Conservation (phyloP, 1,140 invertebrate species). For the Ostrea denselamellosa region DNA sequence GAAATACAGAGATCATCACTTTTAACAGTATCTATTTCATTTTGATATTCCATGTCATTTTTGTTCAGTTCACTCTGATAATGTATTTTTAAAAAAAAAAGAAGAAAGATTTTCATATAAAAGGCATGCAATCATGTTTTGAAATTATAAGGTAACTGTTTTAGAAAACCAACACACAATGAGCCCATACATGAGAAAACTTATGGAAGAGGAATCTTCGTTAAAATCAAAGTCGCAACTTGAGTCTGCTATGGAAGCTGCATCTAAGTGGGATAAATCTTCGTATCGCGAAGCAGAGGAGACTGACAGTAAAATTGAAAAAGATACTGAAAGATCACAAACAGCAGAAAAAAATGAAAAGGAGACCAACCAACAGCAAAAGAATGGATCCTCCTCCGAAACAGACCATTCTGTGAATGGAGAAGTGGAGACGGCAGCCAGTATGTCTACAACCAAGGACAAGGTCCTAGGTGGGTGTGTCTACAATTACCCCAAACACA, state of each 20-base stretch:
- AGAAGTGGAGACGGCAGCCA: not conserved
- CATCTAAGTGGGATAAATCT: not conserved
- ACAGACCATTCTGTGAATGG: not conserved
- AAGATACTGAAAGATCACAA: not conserved
- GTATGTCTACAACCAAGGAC: not conserved
- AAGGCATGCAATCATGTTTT: not conserved
- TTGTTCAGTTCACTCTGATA: not conserved
- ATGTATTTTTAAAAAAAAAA: too few species aligned
- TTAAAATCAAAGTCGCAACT: slow-evolving; percentile 8
- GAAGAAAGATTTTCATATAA: too few species aligned
- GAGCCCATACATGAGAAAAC: slow-evolving; percentile 67
- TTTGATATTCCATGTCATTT: not conserved
- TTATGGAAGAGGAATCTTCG: slow-evolving; percentile 67
- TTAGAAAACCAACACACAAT: slow-evolving; percentile 63
- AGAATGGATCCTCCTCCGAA: not conserved
- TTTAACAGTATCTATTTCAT: not conserved
- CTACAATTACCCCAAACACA: too few species aligned
- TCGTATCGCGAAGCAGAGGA: not conserved
- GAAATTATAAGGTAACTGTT: slow-evolving; percentile 34
- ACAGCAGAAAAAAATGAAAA: not conserved
- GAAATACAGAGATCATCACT: not conserved
- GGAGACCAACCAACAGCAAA: not conserved
- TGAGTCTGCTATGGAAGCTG: not conserved
- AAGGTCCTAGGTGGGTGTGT: not conserved
- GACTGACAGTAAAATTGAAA: not conserved